Percentiles rank a stretch among this genome's conserved stretches.
Evolutionary conservation across 2,113 vertebrate genomes (phyloP).

Genomic region (Protomyctophum bolini): DNA sequence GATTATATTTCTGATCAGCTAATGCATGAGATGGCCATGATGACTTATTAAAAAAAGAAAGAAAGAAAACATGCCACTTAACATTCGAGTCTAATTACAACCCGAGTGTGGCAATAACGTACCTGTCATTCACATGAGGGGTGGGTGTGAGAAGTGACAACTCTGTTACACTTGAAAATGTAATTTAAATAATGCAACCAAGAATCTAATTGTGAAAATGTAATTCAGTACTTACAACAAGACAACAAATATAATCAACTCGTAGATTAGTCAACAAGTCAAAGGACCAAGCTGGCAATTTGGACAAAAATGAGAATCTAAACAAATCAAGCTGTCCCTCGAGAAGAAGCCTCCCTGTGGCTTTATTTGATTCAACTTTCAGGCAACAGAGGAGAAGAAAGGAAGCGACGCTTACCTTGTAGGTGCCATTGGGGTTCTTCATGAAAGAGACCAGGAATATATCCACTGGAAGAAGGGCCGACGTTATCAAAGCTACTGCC

Average conservation of each 20-base stretch:
- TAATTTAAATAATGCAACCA: conserved; percentile 19
- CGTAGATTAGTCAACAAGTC: conserved; percentile 30
- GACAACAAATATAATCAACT: conserved; percentile 33
- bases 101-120: conserved; percentile 4
- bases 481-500: conserved; percentile 94
- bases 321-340: conserved; percentile 24
- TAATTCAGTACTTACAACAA: conserved; percentile 13
- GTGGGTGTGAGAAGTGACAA: conserved; percentile 15
- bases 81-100: conserved; percentile 22
- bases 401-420: conserved; percentile 85
- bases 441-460: conserved; percentile 98
- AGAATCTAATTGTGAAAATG: conserved; percentile 17
- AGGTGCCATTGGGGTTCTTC: conserved; percentile 96
- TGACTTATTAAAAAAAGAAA: background rate
- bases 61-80: conserved; percentile 11
- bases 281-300: conserved; percentile 3
- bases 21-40: conserved; percentile 9
- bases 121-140: conserved; percentile 34
- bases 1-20: conserved; percentile 9
- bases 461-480: conserved; percentile 94
- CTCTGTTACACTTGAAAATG: conserved; percentile 20
- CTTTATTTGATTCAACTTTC: conserved; percentile 25
- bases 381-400: background rate
- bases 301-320: conserved; percentile 23
- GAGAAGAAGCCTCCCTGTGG: conserved; percentile 23